Conservation (phyloP, 2,888 invertebrate species). For the Hirtodrosophila cameraria region DNA sequence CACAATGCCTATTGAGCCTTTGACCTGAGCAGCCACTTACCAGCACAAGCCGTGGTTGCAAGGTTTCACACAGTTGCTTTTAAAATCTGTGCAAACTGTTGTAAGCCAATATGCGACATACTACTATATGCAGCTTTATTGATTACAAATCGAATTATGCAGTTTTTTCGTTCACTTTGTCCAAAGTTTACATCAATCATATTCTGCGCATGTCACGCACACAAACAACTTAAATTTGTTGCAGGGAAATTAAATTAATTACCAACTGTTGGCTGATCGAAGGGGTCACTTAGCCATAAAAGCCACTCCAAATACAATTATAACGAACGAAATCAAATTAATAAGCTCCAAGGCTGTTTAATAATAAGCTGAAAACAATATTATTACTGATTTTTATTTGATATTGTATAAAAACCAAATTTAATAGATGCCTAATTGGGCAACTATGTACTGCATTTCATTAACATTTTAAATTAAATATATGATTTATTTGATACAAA, state of each 20-base stretch:
- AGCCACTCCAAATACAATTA: constrained; percentile 55
- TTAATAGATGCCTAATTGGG: too few species aligned
- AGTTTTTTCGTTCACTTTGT: constrained; percentile 20
- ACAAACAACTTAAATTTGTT: not conserved
- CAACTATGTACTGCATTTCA: too few species aligned
- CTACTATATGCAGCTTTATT: constrained; percentile 40
- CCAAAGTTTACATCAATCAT: constrained; percentile 50
- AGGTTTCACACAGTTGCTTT: constrained; percentile 1
- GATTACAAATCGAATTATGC: constrained; percentile 69
- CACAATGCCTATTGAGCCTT: constrained; percentile 54
- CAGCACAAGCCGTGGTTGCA: constrained; percentile 19
- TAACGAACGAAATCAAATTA: not conserved
- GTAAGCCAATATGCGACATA: constrained; percentile 7
- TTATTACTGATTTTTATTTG: too few species aligned
- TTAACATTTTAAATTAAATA: too few species aligned
- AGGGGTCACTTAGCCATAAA: constrained; percentile 35
- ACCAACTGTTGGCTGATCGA: constrained; percentile 8
- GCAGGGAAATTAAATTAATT: constrained; percentile 47
- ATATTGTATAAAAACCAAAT: too few species aligned
- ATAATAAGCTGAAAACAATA: too few species aligned
- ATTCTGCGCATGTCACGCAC: constrained; percentile 10
- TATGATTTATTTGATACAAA: too few species aligned
- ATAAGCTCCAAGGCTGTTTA: too few species aligned
- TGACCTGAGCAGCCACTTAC: constrained; percentile 44
- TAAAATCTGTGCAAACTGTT: constrained; percentile 16